Base-by-base conservation (phyloP, 2,888 invertebrate genomes). In the Eustalomyia histrio region DNA sequence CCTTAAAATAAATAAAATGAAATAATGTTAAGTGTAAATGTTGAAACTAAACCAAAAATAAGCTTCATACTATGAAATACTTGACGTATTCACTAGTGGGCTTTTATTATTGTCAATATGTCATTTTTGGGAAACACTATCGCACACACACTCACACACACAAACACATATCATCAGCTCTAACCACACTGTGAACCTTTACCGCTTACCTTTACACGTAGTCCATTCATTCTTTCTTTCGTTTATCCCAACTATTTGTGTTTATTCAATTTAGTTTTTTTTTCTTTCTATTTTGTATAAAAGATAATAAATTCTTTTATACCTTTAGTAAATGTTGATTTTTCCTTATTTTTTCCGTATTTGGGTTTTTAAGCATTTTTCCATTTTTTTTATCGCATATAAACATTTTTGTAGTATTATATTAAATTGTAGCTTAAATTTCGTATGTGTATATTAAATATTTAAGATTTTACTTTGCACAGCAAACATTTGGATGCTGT, bases 51-150 rank as follows among this genome's bases (percentile, higher is more conserved):
- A 57, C 9, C 29, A 24, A 60, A 63, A 71, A 65, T 16, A 58
- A 39, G 68, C 67, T 78, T 67, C 63, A 67, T 72, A 63, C 67
- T 63, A 16, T 68, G 47, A 73, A 72, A 73, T 63, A 63, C 55
- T 72, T 68, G 67, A 79, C 61, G n/a, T 61, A 63, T 79, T 79
- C 68, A 57, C 61, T 50, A 39, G 29, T 63, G 55, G 50, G 35
- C 55, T 73, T 73, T 73, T 73, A 65, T 61, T 72, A 55, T 67
- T 61, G 73, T 73, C 78, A 67, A 73, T 68, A 68, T 73, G 73
- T 73, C 72, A 68, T 67, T 73, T 39, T 50, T 50, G 12, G 47
- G 39, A 33, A 39, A 61, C 35, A 73, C 29, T 43, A 43, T 8
- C 29, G 10, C 21, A 16, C 43, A 47, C 2, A 39, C 4, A 39